Base-by-base conservation (phyloP, 1,140 invertebrate species). In the Paraescarpia echinospica region DNA sequence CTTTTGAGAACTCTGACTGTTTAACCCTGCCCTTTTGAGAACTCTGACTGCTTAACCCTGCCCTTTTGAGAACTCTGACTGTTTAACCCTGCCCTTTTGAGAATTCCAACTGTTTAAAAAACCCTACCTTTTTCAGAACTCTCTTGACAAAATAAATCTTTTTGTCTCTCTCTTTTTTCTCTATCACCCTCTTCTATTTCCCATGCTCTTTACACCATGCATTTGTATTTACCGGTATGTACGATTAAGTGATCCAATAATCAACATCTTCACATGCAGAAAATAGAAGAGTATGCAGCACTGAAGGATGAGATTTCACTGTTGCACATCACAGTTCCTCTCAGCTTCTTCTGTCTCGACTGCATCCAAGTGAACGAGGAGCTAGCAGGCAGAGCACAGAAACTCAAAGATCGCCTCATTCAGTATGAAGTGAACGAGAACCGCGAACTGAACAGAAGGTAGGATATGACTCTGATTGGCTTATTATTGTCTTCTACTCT, bases 351-450 rank as follows among this genome's bases (percentile, higher is more conserved):
- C 90, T 96, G 98, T 94, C 97, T 97, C 93, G 96, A 97, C 93
- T 97, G 95, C 93, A 94, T 94, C n/a, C 93, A 94, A 8, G 93
- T 96, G 22, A 96, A 96, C 93, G 93, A 94, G 48, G 95, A 96
- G 35, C 93, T 96, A 77, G 94, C 93, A 92, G 93, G 93, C 1
- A 93, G 97, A 93, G 96, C 98, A 12, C 95, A 97, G 92, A 96
- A 97, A 31, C 97, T 98, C 33, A 97, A 97, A 93, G 96, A 96
- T 35, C 96, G 97, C 94, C 97, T 99, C 92, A 97, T 98, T 48
- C 96, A 97, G 94, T 97, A 97, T 96, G 98, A 98, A 95, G 96
- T 97, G n/a, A 96, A 97, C n/a, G 97, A 98, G 93, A 98, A 98
- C 95, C 96, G 97, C 93, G 97, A 97, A 92, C 97, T 98, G 94